Percentiles rank a stretch among this genome's conserved stretches.
These are phyloP conservation scores for Egretta garzetta DNA, from an alignment of 2,113 vertebrate species.

Conservation along the genomic window DNA sequence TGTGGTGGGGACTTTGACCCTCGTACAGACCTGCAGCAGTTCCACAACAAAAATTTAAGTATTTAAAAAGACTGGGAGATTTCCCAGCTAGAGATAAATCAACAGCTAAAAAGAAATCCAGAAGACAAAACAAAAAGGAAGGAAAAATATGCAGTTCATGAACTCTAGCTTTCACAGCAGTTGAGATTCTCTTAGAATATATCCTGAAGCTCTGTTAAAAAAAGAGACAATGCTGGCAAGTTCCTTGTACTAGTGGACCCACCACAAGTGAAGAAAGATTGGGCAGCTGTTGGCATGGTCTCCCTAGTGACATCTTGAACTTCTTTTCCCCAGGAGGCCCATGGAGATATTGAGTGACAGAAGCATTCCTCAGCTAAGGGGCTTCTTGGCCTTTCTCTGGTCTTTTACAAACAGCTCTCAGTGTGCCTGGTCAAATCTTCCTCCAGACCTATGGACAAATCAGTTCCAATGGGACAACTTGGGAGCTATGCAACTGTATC, in stretches of 20 bases:
- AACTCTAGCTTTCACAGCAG: conserved; percentile 26
- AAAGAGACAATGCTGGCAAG: background rate
- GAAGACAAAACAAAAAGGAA: conserved; percentile 58
- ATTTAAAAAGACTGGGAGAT: conserved; percentile 40
- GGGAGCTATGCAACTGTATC: background rate
- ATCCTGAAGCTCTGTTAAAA: background rate
- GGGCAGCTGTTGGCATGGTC: background rate
- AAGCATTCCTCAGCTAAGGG: background rate
- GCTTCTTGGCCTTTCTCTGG: background rate
- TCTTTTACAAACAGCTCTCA: background rate
- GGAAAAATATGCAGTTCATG: conserved; percentile 34
- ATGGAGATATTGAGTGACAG: background rate
- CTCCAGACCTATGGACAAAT: background rate
- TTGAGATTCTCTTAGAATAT: background rate
- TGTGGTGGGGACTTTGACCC: background rate
- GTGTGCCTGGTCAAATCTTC: background rate
- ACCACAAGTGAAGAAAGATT: background rate
- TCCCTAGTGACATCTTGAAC: background rate
- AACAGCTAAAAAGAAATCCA: conserved; percentile 22
- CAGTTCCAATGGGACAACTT: background rate
- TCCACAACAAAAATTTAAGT: conserved; percentile 11
- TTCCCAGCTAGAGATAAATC: conserved; percentile 59
- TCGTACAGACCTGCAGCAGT: background rate
- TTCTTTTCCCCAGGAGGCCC: background rate
- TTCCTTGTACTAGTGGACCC: background rate